Base-by-base conservation (phyloP, 2,888 invertebrate genomes). In the Aspidiotus rigidus region DNA sequence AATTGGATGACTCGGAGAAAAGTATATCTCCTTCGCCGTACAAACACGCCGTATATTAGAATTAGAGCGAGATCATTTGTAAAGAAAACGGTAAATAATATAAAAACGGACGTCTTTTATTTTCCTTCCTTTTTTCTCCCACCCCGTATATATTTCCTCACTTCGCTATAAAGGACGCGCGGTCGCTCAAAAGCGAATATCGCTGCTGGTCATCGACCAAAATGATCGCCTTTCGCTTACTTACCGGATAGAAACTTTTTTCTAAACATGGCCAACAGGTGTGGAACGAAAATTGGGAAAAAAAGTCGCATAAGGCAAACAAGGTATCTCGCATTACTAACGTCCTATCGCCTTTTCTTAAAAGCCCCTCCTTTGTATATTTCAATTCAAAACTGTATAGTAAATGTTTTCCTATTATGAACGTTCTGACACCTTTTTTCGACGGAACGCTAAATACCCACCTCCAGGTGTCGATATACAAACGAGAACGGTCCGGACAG, bases 381-480 rank as follows among this genome's bases (percentile, higher is more conserved):
- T 64, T 42, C 42, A 66, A 57, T 66, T 57, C 64, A 56, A 66
- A 55, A 66, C 57, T 66, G 56, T 66, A 66, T 66, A 56, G 64
- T 59, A 66, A 66, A 66, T 66, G 64, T 66, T 66, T 66, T 41
- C 57, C 64, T 66, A 57, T 66, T 66, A 66, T 66, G 28, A 28
- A 57, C 64, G 64, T 44, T 42, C 59, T 66, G 64, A 66, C 64
- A 66, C 64, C 64, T 57, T 59, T 66, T 28, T 28, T 49, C 49
- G 10, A 49, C 49, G n/a, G n/a, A 49, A 11, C 49, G 49, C 49
- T 49, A 49, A 49, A 49, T 49, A 49, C 11, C 10, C n/a, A 13
- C n/a, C 49, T 49, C 49, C 49, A 49, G 49, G 49, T 49, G 49
- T 49, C n/a, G 49, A 49, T 13, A n/a, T 49, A 49, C 10, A 49